phyloP scores from a whole-genome alignment of 2,113 vertebrate species.

The Sorex araneus region DNA sequence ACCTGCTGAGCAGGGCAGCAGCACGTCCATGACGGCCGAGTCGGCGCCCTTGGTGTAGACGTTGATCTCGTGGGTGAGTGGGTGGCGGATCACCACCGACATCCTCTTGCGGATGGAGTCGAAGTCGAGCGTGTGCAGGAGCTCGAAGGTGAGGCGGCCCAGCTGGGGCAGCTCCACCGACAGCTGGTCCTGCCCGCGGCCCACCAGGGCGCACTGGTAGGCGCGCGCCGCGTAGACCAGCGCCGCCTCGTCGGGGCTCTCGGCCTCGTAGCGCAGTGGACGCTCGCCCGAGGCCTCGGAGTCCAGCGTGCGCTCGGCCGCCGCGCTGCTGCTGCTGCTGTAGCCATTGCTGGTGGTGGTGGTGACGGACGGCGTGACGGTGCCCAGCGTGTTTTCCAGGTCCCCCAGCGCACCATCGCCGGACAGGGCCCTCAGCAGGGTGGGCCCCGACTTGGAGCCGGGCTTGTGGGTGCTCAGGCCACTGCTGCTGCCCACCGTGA shows the following conservation, averaged over 20 bases:
- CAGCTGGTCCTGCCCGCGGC: slow-evolving; percentile 95
- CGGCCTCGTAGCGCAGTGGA: slow-evolving; percentile 96
- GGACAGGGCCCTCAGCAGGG: slow-evolving; percentile 90
- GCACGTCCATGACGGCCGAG: slow-evolving; percentile 96
- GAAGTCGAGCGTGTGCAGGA: slow-evolving; percentile 97
- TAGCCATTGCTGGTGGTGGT: slow-evolving; percentile 86
- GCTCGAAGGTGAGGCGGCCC: slow-evolving; percentile 95
- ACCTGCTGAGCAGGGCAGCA: slow-evolving; percentile 92
- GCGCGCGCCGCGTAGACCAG: slow-evolving; percentile 97
- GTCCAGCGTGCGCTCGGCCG: not conserved
- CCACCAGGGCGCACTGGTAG: slow-evolving; percentile 95
- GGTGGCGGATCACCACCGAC: slow-evolving; percentile 98
- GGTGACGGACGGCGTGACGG: not conserved
- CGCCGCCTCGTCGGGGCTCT: slow-evolving; percentile 97
- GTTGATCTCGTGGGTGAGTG: slow-evolving; percentile 95
- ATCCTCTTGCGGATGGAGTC: slow-evolving; percentile 97
- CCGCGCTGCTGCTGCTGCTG: slow-evolving; percentile 72
- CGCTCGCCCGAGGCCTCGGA: slow-evolving; percentile 83
- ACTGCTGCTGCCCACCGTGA: slow-evolving; percentile 94
- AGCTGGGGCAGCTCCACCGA: slow-evolving; percentile 96
- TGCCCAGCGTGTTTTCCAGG: slow-evolving; percentile 91
- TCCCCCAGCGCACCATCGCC: slow-evolving; percentile 91
- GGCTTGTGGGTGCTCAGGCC: slow-evolving; percentile 92
- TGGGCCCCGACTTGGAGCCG: slow-evolving; percentile 88
- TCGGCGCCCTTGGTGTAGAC: slow-evolving; percentile 99